Conservation (phyloP, 1,140 invertebrate species). For the Leptinotarsa defecta region DNA sequence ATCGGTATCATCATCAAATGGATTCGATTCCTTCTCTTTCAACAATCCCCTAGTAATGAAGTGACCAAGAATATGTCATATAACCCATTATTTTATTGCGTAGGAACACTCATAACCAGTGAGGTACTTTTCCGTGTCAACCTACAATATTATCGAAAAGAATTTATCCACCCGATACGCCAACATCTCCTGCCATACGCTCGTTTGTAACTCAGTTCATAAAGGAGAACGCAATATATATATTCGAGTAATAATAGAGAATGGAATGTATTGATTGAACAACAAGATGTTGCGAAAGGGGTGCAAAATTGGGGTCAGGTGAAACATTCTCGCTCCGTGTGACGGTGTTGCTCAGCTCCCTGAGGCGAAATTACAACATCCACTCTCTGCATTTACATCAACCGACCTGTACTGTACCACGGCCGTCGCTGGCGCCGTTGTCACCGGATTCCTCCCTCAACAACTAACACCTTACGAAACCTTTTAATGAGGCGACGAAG, state of each 20-base stretch:
- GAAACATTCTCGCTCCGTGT: constrained; percentile 1
- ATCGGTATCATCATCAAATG: too few relatives aligned
- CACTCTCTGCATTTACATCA: constrained; percentile 5
- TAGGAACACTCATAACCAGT: too few relatives aligned
- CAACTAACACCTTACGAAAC: neutral
- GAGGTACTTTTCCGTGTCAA: too few relatives aligned
- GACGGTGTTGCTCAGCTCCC: neutral
- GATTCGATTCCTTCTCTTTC: too few relatives aligned
- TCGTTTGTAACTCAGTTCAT: neutral
- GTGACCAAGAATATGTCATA: too few relatives aligned
- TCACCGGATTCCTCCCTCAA: constrained; percentile 1
- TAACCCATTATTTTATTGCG: too few relatives aligned
- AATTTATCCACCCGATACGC: too few relatives aligned
- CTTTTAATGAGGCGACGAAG: neutral
- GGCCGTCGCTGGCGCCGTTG: neutral
- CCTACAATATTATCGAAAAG: too few relatives aligned
- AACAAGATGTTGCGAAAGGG: constrained; percentile 5
- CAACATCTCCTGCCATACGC: too few relatives aligned
- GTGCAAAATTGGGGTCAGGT: constrained; percentile 5
- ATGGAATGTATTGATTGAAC: constrained; percentile 6
- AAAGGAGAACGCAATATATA: neutral
- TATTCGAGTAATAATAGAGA: constrained; percentile 1
- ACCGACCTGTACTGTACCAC: neutral
- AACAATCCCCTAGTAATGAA: too few relatives aligned
- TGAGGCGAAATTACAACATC: neutral